Evolutionary conservation across 2,113 vertebrate genomes (phyloP).

Genomic region (Nothobranchius kuhntae): DNA sequence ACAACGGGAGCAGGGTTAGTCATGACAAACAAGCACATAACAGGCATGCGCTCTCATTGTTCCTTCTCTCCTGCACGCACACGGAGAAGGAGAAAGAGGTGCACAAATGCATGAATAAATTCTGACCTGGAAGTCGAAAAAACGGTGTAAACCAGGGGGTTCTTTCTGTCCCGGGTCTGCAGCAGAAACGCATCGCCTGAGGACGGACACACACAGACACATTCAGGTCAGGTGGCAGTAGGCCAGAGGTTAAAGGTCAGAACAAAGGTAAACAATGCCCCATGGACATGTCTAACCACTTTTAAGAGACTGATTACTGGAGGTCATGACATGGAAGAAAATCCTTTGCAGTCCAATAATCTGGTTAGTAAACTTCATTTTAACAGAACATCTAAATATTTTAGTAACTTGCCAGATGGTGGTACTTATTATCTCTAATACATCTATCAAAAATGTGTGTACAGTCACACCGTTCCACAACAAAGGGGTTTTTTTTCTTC

Average conservation of each 20-base stretch:
- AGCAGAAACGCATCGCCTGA: conserved; percentile 93
- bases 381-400: neutral
- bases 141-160: conserved; percentile 90
- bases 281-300: conserved; percentile 40
- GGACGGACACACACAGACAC: conserved; percentile 45
- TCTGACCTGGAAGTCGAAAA: conserved; percentile 94
- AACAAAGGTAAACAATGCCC: conserved; percentile 62
- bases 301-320: conserved; percentile 36
- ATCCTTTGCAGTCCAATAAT: neutral
- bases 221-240: conserved; percentile 57
- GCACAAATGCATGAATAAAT: conserved; percentile 9
- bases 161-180: conserved; percentile 89
- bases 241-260: conserved; percentile 58
- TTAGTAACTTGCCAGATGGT: no score
- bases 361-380: neutral
- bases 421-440: no score
- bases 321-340: conserved; percentile 25
- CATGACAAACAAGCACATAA: conserved; percentile 28
- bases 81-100: neutral
- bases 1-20: conserved; percentile 47
- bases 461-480: neutral
- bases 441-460: no score
- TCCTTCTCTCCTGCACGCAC: conserved; percentile 1
- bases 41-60: conserved; percentile 3
- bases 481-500: neutral